phyloP scores from a whole-genome alignment of 2,888 invertebrate species.

The Julus scandinavius region DNA sequence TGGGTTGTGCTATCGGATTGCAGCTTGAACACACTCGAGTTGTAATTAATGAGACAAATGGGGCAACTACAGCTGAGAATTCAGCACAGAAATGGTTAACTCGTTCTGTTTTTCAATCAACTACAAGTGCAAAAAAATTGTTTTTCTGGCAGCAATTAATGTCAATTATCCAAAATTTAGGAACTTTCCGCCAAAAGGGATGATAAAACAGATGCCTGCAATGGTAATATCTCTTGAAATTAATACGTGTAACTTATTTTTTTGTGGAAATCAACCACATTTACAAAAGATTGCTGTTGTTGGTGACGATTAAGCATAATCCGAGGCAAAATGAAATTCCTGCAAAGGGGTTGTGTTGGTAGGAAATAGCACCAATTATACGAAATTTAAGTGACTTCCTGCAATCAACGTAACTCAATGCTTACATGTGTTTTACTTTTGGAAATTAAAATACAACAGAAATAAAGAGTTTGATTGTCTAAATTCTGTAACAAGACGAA shows the following conservation, averaged over 20 bases:
- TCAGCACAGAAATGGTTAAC: constrained; percentile 8
- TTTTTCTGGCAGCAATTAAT: not conserved
- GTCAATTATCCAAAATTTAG: not conserved
- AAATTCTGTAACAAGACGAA: no score
- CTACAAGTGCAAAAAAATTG: not conserved
- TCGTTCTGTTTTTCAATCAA: not conserved
- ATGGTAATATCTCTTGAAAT: not conserved
- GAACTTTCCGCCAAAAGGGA: not conserved
- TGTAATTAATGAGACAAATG: not conserved
- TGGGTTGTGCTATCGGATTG: constrained; percentile 14
- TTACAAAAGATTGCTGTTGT: no score
- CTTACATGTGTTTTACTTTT: not conserved
- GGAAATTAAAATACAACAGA: not conserved
- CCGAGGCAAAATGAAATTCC: no score
- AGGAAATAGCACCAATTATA: not conserved
- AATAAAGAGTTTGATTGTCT: no score
- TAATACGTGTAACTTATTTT: no score
- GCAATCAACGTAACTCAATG: no score
- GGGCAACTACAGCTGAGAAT: not conserved
- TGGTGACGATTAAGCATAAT: no score
- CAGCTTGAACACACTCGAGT: not conserved
- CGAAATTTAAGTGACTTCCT: not conserved
- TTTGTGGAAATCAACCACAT: no score
- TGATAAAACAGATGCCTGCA: not conserved
- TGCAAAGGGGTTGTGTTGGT: no score